Percentiles rank a stretch among this genome's conserved stretches.
phyloP scores from a whole-genome alignment of 2,888 invertebrate genomes.

The Sesia bembeciformis region DNA sequence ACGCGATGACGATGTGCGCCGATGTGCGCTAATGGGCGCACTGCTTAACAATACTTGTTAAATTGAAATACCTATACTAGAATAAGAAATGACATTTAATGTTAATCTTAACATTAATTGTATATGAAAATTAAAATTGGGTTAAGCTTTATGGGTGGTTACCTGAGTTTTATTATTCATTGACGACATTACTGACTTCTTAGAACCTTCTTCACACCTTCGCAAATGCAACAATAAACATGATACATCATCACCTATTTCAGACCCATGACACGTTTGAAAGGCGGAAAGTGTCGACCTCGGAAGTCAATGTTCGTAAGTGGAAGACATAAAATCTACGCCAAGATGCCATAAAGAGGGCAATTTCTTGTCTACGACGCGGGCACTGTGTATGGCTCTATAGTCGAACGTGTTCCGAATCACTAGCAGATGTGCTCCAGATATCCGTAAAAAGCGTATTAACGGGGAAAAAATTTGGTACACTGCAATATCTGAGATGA shows the following conservation, averaged over 20 bases:
- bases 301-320: slow-evolving; percentile 56
- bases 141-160: no score
- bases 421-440: slow-evolving; percentile 16
- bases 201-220: no score
- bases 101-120: no score
- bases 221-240: no score
- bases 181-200: no score
- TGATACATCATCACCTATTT: not conserved
- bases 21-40: no score
- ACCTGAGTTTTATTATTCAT: no score
- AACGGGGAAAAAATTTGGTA: slow-evolving; percentile 10
- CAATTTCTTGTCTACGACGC: slow-evolving; percentile 57
- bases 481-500: not conserved
- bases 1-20: no score
- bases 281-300: slow-evolving; percentile 42
- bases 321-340: slow-evolving; percentile 54
- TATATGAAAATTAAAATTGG: no score
- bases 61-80: no score
- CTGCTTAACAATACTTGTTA: no score
- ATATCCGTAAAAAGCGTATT: slow-evolving; percentile 8
- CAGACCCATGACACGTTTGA: slow-evolving; percentile 22
- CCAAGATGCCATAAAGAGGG: slow-evolving; percentile 52
- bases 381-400: slow-evolving; percentile 35
- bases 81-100: no score
- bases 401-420: slow-evolving; percentile 45